Conservation (phyloP, 1,140 invertebrate genomes). For the Caenorhabditis tropicalis region DNA sequence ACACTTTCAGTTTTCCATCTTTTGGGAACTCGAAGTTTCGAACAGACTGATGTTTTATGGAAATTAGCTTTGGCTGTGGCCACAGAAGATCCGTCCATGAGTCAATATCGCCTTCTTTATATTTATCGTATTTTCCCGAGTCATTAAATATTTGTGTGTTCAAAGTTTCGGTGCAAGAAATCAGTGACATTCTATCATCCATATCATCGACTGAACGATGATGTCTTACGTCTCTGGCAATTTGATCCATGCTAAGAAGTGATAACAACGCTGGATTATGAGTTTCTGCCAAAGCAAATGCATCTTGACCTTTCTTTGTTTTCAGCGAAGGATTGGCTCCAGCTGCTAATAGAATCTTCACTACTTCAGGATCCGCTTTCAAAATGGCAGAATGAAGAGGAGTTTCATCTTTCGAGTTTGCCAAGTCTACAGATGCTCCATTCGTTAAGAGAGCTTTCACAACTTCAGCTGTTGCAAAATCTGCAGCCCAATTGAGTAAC, state of each 20-base stretch:
- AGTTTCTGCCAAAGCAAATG: conserved; percentile 51
- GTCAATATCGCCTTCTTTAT: conserved; percentile 15
- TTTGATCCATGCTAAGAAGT: conserved; percentile 48
- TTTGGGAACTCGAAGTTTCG: conserved; percentile 43
- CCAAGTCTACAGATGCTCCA: conserved; percentile 49
- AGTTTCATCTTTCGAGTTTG: conserved; percentile 50
- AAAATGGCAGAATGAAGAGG: conserved; percentile 54
- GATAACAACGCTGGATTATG: conserved; percentile 40
- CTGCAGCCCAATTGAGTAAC: conserved; percentile 55
- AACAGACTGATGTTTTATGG: background rate
- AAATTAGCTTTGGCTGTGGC: conserved; percentile 55
- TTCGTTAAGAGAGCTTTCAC: conserved; percentile 36
- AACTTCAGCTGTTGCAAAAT: conserved; percentile 53
- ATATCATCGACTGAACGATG: conserved; percentile 50
- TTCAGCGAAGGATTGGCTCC: conserved; percentile 49
- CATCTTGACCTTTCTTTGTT: conserved; percentile 39
- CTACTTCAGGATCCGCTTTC: conserved; percentile 43
- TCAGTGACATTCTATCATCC: conserved; percentile 56
- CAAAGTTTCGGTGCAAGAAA: conserved; percentile 39
- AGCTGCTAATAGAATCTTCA: conserved; percentile 42
- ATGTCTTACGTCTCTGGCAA: conserved; percentile 49
- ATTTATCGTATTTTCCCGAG: conserved; percentile 47
- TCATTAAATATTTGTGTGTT: conserved; percentile 45
- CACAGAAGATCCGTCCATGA: conserved; percentile 62
- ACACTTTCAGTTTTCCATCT: conserved; percentile 58